Conservation (phyloP, 2,888 invertebrate genomes). For the Himalopsyche anomala region DNA sequence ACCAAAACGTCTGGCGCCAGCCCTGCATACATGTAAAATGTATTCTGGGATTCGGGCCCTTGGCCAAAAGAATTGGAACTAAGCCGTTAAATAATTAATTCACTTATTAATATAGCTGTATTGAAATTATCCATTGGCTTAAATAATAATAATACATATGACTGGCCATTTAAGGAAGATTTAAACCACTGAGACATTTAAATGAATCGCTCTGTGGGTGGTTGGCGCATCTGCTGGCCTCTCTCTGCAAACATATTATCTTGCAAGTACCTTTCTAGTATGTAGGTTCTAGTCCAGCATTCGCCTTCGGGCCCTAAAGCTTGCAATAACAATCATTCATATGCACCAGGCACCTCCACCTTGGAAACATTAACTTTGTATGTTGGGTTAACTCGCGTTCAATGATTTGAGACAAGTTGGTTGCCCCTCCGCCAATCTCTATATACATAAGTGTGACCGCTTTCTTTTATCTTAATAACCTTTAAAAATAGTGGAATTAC, state of each 20-base stretch:
- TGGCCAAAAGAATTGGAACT: too few species aligned
- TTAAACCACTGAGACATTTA: constrained; percentile 20
- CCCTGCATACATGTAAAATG: too few species aligned
- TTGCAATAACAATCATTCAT: constrained; percentile 31
- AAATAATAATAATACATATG: not conserved
- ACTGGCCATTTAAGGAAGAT: not conserved
- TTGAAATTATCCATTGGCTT: not conserved
- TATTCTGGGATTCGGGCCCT: too few species aligned
- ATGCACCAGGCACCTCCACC: not conserved
- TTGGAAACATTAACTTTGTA: not conserved
- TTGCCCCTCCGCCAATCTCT: too few species aligned
- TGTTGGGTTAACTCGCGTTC: too few species aligned
- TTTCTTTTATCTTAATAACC: too few species aligned
- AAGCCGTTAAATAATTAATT: too few species aligned
- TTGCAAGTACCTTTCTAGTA: not conserved
- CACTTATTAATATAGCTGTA: too few species aligned
- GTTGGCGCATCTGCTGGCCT: constrained; percentile 37
- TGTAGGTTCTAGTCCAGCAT: constrained; percentile 3
- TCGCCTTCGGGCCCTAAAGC: not conserved
- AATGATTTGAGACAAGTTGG: too few species aligned
- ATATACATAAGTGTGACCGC: too few species aligned
- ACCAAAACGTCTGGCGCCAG: too few species aligned
- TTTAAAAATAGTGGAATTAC: too few species aligned
- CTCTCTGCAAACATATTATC: constrained; percentile 31
- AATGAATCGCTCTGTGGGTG: constrained; percentile 51